Base-by-base conservation (phyloP, 53 echinoderm and acorn worm species). In the Apostichopus leukothele region DNA sequence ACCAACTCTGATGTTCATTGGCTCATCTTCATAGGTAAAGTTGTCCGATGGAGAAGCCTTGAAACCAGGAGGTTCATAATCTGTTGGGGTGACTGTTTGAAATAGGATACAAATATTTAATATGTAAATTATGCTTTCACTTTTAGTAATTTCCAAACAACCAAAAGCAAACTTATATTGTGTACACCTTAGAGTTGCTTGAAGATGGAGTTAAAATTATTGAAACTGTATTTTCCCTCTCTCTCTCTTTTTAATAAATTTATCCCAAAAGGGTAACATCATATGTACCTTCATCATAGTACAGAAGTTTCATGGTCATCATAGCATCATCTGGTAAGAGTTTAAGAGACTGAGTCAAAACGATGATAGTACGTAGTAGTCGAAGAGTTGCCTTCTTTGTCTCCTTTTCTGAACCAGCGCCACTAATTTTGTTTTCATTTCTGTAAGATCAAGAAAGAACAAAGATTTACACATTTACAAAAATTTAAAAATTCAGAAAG, bases 31-130 rank as follows among this genome's bases (percentile, higher is more conserved):
- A 89, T 90, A 97, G 39, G 53, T 88, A 86, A 97, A 97, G 19
- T 71, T 66, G 86, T 95, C 97, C 1, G 87, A 73, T 13, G 94
- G 91, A 20, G 95, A 90, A 4, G 97, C 94, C 89, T 95, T 91
- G 87, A 97, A 97, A 84, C 97, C 97, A 75, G 97, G 97, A 1
- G 97, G 97, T 73, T 97, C 95, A 86, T 97, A 97, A 27, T 94
- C 95, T 14, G 88, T 50, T 73, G 97, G 97, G 2, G 97, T 97
- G 6, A 97, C 97, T 97, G 89, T 67, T 20, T 26, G 22, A 20
- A 51, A 25, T 52, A 12, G 53, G 63, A 18, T 7, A 39, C 50
- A 76, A 51, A 25, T 27, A 52, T 5, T 39, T 5, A 13, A 76
- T 1, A 57, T 57, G 7, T 57, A 57, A 57, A 39, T 39, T 39